phyloP scores from a whole-genome alignment of 1,140 invertebrate species.

The Zelostemma sp. region DNA sequence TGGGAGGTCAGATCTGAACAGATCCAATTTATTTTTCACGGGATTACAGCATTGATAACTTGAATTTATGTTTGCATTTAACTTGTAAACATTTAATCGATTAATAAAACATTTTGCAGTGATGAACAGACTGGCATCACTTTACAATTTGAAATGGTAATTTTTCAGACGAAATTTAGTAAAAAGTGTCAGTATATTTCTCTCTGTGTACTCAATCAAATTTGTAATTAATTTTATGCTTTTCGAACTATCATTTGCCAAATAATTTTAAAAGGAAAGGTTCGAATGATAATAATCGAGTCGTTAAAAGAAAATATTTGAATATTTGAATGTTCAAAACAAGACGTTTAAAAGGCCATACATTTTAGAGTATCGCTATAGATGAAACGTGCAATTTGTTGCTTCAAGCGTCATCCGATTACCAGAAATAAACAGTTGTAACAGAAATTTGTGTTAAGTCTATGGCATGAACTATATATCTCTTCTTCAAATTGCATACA shows the following conservation, averaged over 20 bases:
- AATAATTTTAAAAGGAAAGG: constrained; percentile 5
- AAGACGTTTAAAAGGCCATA: no score
- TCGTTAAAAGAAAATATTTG: not conserved
- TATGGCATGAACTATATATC: not conserved
- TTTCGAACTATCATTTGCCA: constrained; percentile 14
- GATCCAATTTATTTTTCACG: no score
- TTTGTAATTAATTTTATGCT: constrained; percentile 54
- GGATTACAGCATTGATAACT: no score
- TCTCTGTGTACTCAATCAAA: no score
- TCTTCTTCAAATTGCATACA: not conserved
- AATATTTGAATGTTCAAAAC: constrained; percentile 2
- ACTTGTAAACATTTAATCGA: no score
- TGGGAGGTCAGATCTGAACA: no score
- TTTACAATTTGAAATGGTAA: no score
- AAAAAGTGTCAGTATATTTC: no score
- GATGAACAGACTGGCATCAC: no score
- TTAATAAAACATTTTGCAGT: no score
- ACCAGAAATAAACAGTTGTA: constrained; percentile 8
- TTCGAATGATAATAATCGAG: constrained; percentile 7
- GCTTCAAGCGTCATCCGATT: not conserved
- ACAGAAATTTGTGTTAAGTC: not conserved
- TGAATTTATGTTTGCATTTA: no score
- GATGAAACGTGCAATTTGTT: constrained; percentile 2
- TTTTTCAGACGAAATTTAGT: no score
- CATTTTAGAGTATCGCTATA: not conserved